Base-by-base conservation (phyloP, 2,797 vertebrate species). In the Chelonia mydas region DNA sequence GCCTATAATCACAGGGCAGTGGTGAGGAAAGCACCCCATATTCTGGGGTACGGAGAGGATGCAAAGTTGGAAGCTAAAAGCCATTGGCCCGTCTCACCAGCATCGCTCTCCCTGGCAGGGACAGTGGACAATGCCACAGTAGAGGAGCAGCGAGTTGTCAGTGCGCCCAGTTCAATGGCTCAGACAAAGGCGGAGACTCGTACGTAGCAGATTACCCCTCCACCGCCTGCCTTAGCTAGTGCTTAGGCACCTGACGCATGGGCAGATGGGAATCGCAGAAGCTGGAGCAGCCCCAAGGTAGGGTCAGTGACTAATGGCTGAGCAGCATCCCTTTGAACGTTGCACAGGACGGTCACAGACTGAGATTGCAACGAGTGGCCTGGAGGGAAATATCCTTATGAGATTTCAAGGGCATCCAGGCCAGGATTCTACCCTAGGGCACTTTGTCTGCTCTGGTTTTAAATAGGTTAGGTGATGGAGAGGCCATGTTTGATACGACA, bases 21-120 rank as follows among this genome's bases (percentile, higher is more conserved):
- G 81, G 25, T 16, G 4, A 76, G 84, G 25, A 86, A 87, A 81
- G 65, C 0, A 0, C 27, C 2, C 0, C 23, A 74, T 6, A 2
- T 23, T 57, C 31, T 19, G 65, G 55, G n/a, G 55, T 59, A 45
- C 8, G n/a, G 31, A 50, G 16, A 3, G 27, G 74, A 79, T 2
- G 11, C 21, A 5, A 50, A 50, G 5, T 17, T 25, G 19, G 83
- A 82, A 61, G 23, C 72, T 80, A 84, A 80, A 61, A 0, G 37
- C n/a, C 76, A 0, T 82, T 33, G 7, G 5, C 28, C 57, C n/a
- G 13, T 77, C 65, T 77, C 41, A 7, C 12, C 27, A 80, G 41
- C 87, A 54, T 19, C 50, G 9, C 27, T 6, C 27, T 37, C 23
- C 27, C 23, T 47, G n/a, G n/a, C 45, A 50, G n/a, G 25, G 76